Evolutionary conservation across 2,113 vertebrate genomes (phyloP).

Genomic region (Rhineura floridana): DNA sequence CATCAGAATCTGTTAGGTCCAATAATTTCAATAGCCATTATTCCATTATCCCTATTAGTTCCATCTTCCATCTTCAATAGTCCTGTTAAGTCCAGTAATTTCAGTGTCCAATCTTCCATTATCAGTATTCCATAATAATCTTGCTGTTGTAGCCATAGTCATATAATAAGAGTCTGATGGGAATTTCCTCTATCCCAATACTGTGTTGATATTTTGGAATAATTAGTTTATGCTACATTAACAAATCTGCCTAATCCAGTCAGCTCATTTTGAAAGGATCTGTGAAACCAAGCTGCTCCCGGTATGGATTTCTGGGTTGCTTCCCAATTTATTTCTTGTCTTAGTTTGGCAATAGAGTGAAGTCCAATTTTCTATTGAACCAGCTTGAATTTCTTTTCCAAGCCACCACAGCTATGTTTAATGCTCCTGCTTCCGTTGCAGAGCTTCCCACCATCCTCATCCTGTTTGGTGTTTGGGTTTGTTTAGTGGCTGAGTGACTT

Average conservation of each 20-base stretch:
- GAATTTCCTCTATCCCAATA: no score
- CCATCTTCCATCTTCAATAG: no score
- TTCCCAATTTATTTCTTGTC: neutral
- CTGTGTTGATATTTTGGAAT: neutral
- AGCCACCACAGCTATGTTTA: neutral
- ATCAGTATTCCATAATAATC: no score
- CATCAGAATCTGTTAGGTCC: no score
- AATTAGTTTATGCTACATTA: no score
- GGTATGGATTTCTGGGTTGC: neutral
- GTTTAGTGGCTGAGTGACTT: neutral
- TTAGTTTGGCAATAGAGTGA: constrained; percentile 19
- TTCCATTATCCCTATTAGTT: no score
- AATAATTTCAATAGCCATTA: no score
- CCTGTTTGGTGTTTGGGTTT: neutral
- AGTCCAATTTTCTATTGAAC: neutral
- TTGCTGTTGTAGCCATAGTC: no score
- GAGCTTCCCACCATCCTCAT: neutral
- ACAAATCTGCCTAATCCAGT: neutral
- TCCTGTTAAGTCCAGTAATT: no score
- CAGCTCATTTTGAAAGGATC: neutral
- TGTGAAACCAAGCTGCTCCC: neutral
- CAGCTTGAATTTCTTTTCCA: neutral
- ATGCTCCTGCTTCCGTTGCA: accelerated
- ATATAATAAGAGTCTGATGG: no score
- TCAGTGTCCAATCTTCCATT: no score